Evolutionary conservation across 2,888 invertebrate species (phyloP).

Genomic region (Atrina japonica): DNA sequence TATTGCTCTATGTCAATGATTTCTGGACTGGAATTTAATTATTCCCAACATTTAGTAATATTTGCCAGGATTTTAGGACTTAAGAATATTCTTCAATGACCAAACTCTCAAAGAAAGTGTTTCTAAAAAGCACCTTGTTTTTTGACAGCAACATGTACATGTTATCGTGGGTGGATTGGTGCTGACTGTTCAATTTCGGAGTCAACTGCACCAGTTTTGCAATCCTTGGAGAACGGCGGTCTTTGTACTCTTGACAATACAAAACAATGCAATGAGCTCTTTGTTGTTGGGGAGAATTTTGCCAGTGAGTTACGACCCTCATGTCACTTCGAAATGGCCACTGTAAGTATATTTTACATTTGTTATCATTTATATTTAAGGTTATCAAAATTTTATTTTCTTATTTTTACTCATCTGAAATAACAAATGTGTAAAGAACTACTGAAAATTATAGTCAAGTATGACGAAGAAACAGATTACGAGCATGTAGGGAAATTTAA

Average conservation of each 20-base stretch:
- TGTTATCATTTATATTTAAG: background rate
- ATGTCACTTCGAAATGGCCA: conserved; percentile 23
- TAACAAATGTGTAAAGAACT: too few relatives aligned
- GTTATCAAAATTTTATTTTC: too few relatives aligned
- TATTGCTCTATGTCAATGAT: too few relatives aligned
- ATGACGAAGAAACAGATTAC: too few relatives aligned
- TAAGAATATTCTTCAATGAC: too few relatives aligned
- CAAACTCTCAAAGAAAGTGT: too few relatives aligned
- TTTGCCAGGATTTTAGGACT: too few relatives aligned
- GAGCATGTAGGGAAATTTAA: too few relatives aligned
- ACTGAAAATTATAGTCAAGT: too few relatives aligned
- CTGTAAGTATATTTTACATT: conserved; percentile 7
- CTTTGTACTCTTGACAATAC: conserved; percentile 15
- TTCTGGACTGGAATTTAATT: too few relatives aligned
- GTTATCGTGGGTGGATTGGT: conserved; percentile 1
- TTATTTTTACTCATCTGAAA: too few relatives aligned
- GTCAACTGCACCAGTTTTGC: conserved; percentile 15
- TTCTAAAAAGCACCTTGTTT: background rate
- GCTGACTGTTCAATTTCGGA: conserved; percentile 26
- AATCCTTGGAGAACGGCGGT: conserved; percentile 11
- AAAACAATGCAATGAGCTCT: conserved; percentile 11
- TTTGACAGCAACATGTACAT: conserved; percentile 9
- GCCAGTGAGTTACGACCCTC: background rate
- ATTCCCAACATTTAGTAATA: too few relatives aligned
- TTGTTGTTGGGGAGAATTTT: conserved; percentile 25